Evolutionary conservation across 1,140 invertebrate species (phyloP).

Genomic region (Diorhabda carinulata): DNA sequence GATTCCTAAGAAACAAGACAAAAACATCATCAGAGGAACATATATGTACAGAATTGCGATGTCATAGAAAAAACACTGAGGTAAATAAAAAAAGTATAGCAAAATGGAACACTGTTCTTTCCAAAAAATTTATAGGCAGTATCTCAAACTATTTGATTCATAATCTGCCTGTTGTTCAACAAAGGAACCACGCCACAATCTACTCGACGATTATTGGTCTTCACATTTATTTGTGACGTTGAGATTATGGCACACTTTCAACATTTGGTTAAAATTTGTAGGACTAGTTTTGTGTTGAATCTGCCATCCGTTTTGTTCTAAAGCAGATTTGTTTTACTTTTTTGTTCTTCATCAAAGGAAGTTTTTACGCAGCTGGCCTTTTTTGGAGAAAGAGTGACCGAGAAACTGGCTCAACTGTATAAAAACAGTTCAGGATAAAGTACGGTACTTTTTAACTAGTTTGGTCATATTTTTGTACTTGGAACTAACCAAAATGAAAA

Average conservation of each 20-base stretch:
- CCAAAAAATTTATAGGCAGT: slow-evolving; percentile 32
- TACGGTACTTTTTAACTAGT: slow-evolving; percentile 24
- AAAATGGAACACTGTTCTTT: slow-evolving; percentile 33
- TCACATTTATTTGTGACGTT: slow-evolving; percentile 4
- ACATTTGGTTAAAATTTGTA: slow-evolving; percentile 14
- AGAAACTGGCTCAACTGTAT: slow-evolving; percentile 19
- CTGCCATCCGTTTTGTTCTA: slow-evolving; percentile 15
- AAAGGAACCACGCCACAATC: slow-evolving; percentile 5
- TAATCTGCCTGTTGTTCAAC: slow-evolving; percentile 9
- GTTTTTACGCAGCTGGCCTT: slow-evolving; percentile 1
- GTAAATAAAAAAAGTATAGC: slow-evolving; percentile 12
- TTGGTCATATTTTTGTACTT: slow-evolving; percentile 34
- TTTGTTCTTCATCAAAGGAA: not conserved
- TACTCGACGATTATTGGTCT: slow-evolving; percentile 6
- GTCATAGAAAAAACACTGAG: slow-evolving; percentile 9
- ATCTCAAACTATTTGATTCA: slow-evolving; percentile 27
- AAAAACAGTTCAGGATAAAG: slow-evolving; percentile 5
- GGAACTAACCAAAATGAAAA: slow-evolving; percentile 29
- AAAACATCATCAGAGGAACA: slow-evolving; percentile 17
- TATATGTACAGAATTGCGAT: slow-evolving; percentile 15
- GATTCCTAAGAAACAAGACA: slow-evolving; percentile 24
- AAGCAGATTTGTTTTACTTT: slow-evolving; percentile 17
- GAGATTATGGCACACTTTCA: slow-evolving; percentile 17
- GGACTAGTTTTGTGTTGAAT: slow-evolving; percentile 10
- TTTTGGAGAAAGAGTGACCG: slow-evolving; percentile 8